Base-by-base conservation (phyloP, 2,113 vertebrate species). In the Atractosteus spatula region DNA sequence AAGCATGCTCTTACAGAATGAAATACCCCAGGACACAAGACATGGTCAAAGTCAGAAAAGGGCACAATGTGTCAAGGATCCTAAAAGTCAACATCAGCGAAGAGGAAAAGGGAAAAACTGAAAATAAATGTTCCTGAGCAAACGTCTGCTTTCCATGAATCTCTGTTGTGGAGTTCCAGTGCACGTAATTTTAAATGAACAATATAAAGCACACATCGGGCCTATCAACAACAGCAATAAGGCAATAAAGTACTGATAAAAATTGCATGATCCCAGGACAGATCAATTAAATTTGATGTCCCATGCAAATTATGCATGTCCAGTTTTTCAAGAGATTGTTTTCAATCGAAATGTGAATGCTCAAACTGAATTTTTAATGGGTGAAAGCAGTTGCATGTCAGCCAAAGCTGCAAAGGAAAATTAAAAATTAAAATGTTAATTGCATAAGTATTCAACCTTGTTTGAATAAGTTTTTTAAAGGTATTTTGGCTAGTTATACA, bases 81-180 rank as follows among this genome's bases (percentile, higher is more conserved):
- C 42, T 55, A 62, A 61, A 47, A 65, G 42, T 71, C 45, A 67
- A 59, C 14, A 65, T 74, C 74, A 79, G 78, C 82, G 82, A 78
- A 72, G 79, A 56, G 66, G 65, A 51, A 71, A 75, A 4, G 73
- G 72, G 61, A 41, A 51, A 73, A 62, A 61, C 54, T 66, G 71
- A 71, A 78, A 74, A 71, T 67, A 77, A 62, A 69, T 65, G 56
- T 14, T 65, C 67, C 69, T 80, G 78, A 76, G 73, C 51, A 62
- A 54, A 71, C 29, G 74, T 76, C 84, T 82, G 70, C 64, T 74
- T 76, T 83, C 74, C 71, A 73, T 75, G 69, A 14, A 43, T 59
- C 71, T 74, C 55, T 79, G 67, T 3, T n/a, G 72, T 77, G 56
- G 42, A 74, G 59, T 57, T 70, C 70, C 74, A 45, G 74, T 68